A percentile compares a stretch with the other conserved stretches of the same genome.
These are phyloP conservation scores for Apeira syringaria DNA, from an alignment of 2,888 invertebrate species.

Conservation along the genomic window DNA sequence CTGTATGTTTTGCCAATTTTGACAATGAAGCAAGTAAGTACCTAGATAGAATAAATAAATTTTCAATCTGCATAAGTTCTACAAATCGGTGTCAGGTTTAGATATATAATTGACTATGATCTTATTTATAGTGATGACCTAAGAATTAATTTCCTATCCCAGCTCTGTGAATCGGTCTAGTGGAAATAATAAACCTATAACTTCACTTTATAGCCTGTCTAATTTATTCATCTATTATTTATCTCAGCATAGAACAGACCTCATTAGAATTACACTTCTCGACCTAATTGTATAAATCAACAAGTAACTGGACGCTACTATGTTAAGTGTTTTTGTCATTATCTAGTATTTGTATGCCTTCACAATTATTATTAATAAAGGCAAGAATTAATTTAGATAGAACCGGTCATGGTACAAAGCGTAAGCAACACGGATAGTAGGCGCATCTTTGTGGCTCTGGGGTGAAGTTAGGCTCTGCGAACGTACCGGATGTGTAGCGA, in stretches of 20 bases:
- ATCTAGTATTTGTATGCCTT: constrained; percentile 2
- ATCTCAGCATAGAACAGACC: constrained; percentile 24
- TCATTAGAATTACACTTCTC: constrained; percentile 25
- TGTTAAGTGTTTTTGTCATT: constrained; percentile 16
- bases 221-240: constrained; percentile 26
- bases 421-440: too few species aligned
- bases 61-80: too few species aligned
- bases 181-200: constrained; percentile 20
- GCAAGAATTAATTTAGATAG: neutral
- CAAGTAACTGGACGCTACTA: constrained; percentile 10
- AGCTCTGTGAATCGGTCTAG: constrained; percentile 7
- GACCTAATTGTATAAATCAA: constrained; percentile 29
- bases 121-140: constrained; percentile 3
- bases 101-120: too few species aligned
- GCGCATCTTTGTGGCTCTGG: too few species aligned
- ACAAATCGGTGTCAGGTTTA: too few species aligned
- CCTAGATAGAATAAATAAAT: too few species aligned
- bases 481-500: too few species aligned
- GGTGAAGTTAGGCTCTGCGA: too few species aligned
- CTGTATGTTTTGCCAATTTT: too few species aligned
- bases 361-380: constrained; percentile 2
- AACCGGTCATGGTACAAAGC: too few species aligned
- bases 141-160: constrained; percentile 7
- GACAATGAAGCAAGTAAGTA: too few species aligned
- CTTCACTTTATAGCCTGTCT: constrained; percentile 17